Conservation (phyloP, 2,113 vertebrate genomes). For the Oreochromis niloticus region DNA sequence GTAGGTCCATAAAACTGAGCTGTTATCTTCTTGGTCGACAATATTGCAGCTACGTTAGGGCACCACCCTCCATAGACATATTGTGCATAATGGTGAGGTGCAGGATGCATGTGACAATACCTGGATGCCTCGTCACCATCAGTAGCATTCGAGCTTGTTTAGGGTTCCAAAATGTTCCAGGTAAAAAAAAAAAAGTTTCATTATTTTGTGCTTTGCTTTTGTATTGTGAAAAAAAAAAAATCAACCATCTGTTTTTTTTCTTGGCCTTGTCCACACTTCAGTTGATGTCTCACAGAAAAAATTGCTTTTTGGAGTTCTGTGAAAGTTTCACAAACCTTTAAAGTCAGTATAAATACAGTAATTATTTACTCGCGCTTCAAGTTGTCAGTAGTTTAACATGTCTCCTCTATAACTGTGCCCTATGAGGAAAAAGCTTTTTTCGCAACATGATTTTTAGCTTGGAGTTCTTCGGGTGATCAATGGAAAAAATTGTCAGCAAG, state of each 20-base stretch:
- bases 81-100: not conserved
- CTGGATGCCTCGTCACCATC: not conserved
- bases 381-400: not conserved
- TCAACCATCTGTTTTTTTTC: not conserved
- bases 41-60: not conserved
- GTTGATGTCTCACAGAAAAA: not conserved
- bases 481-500: not conserved
- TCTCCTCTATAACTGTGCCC: not conserved
- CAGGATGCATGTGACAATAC: fast-evolving
- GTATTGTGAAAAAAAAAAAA: not conserved
- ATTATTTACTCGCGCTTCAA: not conserved
- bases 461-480: not conserved
- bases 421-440: not conserved
- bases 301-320: not conserved
- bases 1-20: not conserved
- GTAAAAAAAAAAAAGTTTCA: fast-evolving
- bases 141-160: not conserved
- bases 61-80: not conserved
- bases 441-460: not conserved
- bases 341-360: not conserved
- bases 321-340: not conserved
- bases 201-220: not conserved
- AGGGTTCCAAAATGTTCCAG: not conserved
- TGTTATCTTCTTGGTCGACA: not conserved
- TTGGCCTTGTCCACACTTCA: not conserved